These are phyloP conservation scores for Sialis fuliginosa DNA, from an alignment of 2,888 invertebrate species.

Conservation along the genomic window DNA sequence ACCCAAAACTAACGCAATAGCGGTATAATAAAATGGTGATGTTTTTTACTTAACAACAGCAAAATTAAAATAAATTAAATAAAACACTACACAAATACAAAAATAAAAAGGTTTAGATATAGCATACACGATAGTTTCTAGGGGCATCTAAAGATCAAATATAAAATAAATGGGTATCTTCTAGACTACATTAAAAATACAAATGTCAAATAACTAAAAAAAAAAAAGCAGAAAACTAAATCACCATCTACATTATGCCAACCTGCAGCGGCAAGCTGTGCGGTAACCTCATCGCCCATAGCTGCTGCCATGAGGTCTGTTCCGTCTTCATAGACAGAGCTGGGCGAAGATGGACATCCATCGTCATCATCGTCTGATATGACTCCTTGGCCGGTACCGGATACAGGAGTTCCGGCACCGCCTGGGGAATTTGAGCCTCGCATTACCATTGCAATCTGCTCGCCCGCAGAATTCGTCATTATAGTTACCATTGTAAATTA, in stretches of 20 bases:
- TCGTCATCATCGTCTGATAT: conserved; percentile 64
- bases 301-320: conserved; percentile 69
- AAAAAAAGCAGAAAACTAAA: no score
- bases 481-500: conserved; percentile 18
- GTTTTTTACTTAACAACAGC: no score
- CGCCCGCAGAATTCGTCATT: conserved; percentile 25
- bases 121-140: no score
- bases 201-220: no score
- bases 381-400: conserved; percentile 29
- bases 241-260: conserved; percentile 14
- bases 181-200: no score
- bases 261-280: conserved; percentile 92
- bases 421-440: conserved; percentile 21
- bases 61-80: no score
- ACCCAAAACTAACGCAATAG: no score
- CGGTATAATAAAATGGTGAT: no score
- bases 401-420: conserved; percentile 9
- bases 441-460: conserved; percentile 49
- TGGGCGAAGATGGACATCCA: conserved; percentile 63
- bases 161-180: no score
- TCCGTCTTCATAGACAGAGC: conserved; percentile 61
- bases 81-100: no score
- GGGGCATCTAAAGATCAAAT: no score
- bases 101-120: no score
- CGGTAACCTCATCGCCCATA: conserved; percentile 87